A percentile compares a stretch with the other conserved stretches of the same genome.
Evolutionary conservation across 2,888 invertebrate genomes (phyloP).

Genomic region (Sinopyrophorus schimmeli): DNA sequence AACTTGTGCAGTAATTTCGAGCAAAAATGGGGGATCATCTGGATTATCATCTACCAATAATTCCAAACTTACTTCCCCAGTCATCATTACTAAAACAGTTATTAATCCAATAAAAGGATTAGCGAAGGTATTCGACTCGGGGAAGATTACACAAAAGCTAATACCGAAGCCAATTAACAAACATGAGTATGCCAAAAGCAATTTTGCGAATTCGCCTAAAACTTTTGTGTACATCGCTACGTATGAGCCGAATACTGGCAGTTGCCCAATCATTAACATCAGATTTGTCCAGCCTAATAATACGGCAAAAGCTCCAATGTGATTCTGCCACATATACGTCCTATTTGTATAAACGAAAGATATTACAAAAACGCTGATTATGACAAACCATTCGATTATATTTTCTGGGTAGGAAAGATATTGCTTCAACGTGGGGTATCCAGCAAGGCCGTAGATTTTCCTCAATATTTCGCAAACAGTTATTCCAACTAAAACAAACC

Average conservation of each 20-base stretch:
- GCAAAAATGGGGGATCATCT: conserved; percentile 72
- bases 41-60: conserved; percentile 75
- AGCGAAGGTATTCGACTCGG: conserved; percentile 78
- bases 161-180: conserved; percentile 84
- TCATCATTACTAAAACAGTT: conserved; percentile 87
- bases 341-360: conserved; percentile 79
- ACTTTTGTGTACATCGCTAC: conserved; percentile 91
- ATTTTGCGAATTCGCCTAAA: conserved; percentile 82
- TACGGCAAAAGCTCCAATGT: conserved; percentile 84
- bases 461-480: conserved; percentile 79
- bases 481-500: conserved; percentile 79
- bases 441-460: conserved; percentile 80
- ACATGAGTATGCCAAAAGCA: conserved; percentile 84
- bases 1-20: conserved; percentile 81
- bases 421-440: conserved; percentile 78
- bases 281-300: conserved; percentile 86
- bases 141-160: conserved; percentile 87
- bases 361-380: conserved; percentile 80
- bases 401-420: conserved; percentile 84
- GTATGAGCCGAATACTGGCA: conserved; percentile 86
- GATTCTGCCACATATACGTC: conserved; percentile 83
- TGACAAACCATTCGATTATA: conserved; percentile 86
- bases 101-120: conserved; percentile 85
- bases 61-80: conserved; percentile 80
- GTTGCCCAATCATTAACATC: conserved; percentile 89